phyloP scores from a whole-genome alignment of 2,797 vertebrate species.

The Gadopsis marmoratus region DNA sequence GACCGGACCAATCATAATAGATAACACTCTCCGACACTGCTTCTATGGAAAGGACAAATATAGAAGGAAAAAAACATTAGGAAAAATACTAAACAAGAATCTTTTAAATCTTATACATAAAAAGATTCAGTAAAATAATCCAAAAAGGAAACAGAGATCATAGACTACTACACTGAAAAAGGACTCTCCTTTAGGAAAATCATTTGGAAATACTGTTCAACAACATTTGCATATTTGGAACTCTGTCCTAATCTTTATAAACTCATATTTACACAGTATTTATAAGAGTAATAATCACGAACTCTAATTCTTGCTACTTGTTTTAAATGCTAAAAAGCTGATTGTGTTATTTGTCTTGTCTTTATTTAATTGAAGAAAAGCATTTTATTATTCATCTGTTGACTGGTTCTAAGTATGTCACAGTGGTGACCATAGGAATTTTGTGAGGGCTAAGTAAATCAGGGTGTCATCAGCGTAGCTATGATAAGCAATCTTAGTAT shows the following conservation, averaged over 20 bases:
- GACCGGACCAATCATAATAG: not conserved
- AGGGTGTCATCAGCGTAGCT: not conserved
- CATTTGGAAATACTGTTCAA: not conserved
- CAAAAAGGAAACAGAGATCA: not conserved
- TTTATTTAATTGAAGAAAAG: not conserved
- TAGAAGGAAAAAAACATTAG: not conserved
- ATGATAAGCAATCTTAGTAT: not conserved
- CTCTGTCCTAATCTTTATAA: not conserved
- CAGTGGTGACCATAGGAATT: not conserved
- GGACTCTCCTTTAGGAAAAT: not conserved
- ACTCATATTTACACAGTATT: not conserved
- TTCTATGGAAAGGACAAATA: not conserved
- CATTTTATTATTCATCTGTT: not conserved
- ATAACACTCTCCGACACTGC: not conserved
- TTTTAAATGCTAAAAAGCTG: not conserved
- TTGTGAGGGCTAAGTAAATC: not conserved
- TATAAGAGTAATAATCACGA: not conserved
- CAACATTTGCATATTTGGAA: not conserved
- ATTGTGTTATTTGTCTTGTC: not conserved
- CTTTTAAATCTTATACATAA: not conserved
- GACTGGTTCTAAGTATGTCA: not conserved
- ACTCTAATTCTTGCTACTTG: not conserved
- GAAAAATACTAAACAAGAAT: not conserved
- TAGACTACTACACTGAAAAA: not conserved
- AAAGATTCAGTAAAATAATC: not conserved